Evolutionary conservation across 2,888 invertebrate species (phyloP).

Genomic region (Carabus problematicus): DNA sequence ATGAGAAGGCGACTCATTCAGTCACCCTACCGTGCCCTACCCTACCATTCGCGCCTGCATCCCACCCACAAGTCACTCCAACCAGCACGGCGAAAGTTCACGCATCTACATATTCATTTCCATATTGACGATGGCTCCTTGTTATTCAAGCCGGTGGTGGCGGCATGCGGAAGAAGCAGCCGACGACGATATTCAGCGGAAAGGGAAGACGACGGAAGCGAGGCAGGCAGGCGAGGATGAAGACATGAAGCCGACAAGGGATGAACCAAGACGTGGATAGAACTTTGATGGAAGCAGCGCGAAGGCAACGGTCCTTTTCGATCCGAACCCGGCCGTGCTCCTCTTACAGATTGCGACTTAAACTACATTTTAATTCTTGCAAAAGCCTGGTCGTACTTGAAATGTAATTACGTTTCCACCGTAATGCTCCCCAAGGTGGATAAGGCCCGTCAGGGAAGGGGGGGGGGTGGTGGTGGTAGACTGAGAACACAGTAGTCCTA

Average conservation of each 20-base stretch:
- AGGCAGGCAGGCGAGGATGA: constrained; percentile 21
- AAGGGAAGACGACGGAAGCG: background rate
- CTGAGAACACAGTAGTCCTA: constrained; percentile 12
- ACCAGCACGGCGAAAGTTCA: constrained; percentile 34
- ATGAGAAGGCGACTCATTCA: constrained; percentile 13
- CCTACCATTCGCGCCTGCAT: background rate
- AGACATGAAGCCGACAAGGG: constrained; percentile 42
- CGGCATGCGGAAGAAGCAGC: background rate
- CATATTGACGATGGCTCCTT: constrained; percentile 42
- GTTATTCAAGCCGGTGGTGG: constrained; percentile 32
- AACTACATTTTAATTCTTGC: constrained; percentile 42
- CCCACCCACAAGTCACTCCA: background rate
- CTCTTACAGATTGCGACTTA: constrained; percentile 42
- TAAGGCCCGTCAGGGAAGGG: background rate
- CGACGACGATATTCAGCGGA: constrained; percentile 1
- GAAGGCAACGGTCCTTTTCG: background rate
- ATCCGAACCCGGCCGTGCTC: constrained; percentile 26
- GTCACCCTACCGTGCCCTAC: background rate
- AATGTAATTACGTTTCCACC: constrained; percentile 38
- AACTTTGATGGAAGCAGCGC: constrained; percentile 35
- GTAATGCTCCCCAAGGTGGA: constrained; percentile 19
- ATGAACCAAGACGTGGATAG: constrained; percentile 40
- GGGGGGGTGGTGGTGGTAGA: background rate
- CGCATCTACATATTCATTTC: constrained; percentile 43
- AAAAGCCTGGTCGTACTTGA: constrained; percentile 37